Evolutionary conservation across 1,140 invertebrate species (phyloP).

Genomic region (Lutraria rhynchaena): DNA sequence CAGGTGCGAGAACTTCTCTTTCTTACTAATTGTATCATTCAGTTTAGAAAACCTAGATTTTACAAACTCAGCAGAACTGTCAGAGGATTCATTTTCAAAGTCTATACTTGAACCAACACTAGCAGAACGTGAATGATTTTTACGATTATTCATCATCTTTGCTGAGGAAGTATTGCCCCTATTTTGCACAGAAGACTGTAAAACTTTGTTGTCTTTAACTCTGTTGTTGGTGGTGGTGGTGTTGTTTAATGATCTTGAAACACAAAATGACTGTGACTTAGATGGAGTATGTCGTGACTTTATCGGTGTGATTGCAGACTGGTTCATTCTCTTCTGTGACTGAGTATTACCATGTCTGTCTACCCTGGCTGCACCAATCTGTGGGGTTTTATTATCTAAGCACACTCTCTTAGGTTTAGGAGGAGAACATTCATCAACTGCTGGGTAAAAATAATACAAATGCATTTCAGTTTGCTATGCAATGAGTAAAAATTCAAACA

Average conservation of each 20-base stretch:
- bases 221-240: neutral
- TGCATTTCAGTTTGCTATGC: no score
- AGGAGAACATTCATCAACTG: conserved; percentile 59
- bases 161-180: neutral
- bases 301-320: neutral
- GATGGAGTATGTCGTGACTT: conserved; percentile 14
- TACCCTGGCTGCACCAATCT: neutral
- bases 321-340: neutral
- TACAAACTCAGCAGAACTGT: neutral
- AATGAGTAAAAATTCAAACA: no score
- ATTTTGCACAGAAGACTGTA: neutral
- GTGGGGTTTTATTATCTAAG: neutral
- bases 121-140: conserved; percentile 1
- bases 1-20: conserved; percentile 44
- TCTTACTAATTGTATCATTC: conserved; percentile 51
- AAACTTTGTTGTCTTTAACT: neutral
- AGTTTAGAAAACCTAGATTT: conserved; percentile 46
- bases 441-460: conserved; percentile 19
- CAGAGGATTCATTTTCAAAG: conserved; percentile 8
- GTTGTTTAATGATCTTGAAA: neutral
- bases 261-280: conserved; percentile 13
- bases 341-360: neutral
- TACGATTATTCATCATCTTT: neutral
- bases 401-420: conserved; percentile 52
- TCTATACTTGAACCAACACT: conserved; percentile 43